A percentile compares a stretch with the other conserved stretches of the same genome.
Evolutionary conservation across 2,888 invertebrate species (phyloP).

Genomic region (Hemicrepidius hirtus): DNA sequence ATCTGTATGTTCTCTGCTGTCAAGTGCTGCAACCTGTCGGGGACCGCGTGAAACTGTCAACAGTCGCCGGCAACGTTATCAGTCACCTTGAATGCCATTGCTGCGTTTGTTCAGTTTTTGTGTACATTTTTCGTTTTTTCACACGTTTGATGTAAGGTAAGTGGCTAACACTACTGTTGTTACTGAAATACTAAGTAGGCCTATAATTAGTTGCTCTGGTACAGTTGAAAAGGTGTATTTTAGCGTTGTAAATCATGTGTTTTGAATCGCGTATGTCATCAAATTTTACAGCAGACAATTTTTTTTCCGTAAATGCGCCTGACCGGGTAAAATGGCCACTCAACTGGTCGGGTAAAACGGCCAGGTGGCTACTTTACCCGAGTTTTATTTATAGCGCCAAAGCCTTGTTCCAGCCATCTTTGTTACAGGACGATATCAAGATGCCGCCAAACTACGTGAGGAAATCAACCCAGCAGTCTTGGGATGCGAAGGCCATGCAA

Average conservation of each 20-base stretch:
- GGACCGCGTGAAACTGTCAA: neutral
- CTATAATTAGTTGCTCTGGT: neutral
- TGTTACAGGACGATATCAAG: no score
- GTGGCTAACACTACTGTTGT: neutral
- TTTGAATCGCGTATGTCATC: neutral
- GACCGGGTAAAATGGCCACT: neutral
- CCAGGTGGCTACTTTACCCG: neutral
- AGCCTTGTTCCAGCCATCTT: no score
- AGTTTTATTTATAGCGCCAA: no score
- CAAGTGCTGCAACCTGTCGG: neutral
- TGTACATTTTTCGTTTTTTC: slow-evolving; percentile 2
- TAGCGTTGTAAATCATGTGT: neutral
- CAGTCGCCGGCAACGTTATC: neutral
- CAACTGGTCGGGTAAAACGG: neutral
- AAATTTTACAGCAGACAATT: no score
- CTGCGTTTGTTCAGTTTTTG: neutral
- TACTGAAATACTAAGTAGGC: neutral
- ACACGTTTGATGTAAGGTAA: slow-evolving; percentile 9
- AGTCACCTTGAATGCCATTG: neutral
- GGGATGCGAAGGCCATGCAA: neutral
- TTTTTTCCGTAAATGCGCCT: neutral
- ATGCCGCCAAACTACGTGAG: no score
- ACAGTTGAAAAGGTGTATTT: neutral
- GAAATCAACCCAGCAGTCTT: neutral
- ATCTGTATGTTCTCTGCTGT: neutral